phyloP scores from a whole-genome alignment of 2,113 vertebrate species.

The Seriola aureovittata region DNA sequence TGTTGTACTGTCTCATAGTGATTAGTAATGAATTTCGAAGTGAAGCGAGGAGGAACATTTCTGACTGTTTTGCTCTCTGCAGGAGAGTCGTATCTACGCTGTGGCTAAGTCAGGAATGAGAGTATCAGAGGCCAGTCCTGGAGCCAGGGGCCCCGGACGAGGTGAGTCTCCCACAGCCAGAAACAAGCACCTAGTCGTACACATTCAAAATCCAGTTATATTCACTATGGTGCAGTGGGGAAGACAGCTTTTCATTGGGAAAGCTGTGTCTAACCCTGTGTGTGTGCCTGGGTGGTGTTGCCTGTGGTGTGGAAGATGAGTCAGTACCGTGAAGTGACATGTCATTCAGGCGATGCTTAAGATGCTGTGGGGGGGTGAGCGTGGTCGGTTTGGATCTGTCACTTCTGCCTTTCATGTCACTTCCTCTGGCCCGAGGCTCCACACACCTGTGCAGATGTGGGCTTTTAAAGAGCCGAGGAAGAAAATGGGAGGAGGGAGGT shows the following conservation, averaged over 20 bases:
- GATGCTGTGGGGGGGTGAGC: constrained; percentile 15
- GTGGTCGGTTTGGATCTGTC: constrained; percentile 67
- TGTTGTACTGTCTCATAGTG: neutral
- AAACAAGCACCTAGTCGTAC: neutral
- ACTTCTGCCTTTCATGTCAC: constrained; percentile 79
- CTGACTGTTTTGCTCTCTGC: constrained; percentile 48
- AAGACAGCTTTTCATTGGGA: neutral
- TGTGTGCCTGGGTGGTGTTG: constrained; percentile 15
- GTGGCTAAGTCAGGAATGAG: constrained; percentile 92
- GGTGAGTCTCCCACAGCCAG: constrained; percentile 77
- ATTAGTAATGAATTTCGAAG: neutral
- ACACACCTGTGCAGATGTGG: constrained; percentile 83
- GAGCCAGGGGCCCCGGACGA: constrained; percentile 79
- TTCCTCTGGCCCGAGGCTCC: constrained; percentile 74
- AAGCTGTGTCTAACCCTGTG: neutral
- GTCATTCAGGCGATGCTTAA: constrained; percentile 59
- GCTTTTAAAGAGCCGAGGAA: constrained; percentile 41
- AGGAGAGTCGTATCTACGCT: constrained; percentile 93
- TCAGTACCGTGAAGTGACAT: constrained; percentile 40
- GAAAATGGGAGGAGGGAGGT: constrained; percentile 3
- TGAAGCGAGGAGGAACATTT: neutral
- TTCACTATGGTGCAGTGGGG: neutral
- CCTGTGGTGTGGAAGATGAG: constrained; percentile 27
- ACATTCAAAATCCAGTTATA: neutral
- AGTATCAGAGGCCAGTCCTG: constrained; percentile 86